Base-by-base conservation (phyloP, 1,140 invertebrate genomes). In the Aphaenogaster floridana region DNA sequence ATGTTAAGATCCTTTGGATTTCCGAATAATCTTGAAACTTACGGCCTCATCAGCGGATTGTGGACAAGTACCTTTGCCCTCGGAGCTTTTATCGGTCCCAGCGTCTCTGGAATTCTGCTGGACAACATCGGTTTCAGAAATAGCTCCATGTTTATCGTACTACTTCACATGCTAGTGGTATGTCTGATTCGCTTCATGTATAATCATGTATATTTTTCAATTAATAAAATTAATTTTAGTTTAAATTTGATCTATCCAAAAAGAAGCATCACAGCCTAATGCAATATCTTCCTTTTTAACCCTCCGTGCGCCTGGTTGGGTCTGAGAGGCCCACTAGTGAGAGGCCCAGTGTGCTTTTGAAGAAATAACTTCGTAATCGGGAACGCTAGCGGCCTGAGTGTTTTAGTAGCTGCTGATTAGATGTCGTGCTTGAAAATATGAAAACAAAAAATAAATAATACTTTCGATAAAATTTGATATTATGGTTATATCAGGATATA, bases 51-150 rank as follows among this genome's bases (percentile, higher is more conserved):
- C 64, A 98, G 98, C 3, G 98, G 97, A 1, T 95, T 98, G 59
- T 98, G 98, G 97, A 98, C 98, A 0, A 98, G 98, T 13, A 97
- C 97, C 0, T 98, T 98, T 93, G 98, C 98, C 2, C 95, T 98
- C 0, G 98, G 98, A n/a, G 97, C 97, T 39, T 98, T 98, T 93
- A 97, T 98, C 42, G 98, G 98, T 0, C 98, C 98, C 1, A 97
- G 97, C 1, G 95, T 98, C 0, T 97, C 97, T 50, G 98, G 98
- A 8, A 96, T 98, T 57, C 95, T 98, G 0, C 97, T 97, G 86
- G 97, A 98, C 88, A 96, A 95, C 69, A 96, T 97, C 59, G 97
- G 97, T 1, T 98, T 98, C 92, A 93, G 96, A 81, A 96, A 96
- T 86, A 97, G 97, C 0, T 97, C 97, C 0, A 94, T 97, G 92